phyloP scores from a whole-genome alignment of 2,113 vertebrate genomes.

The Cyphomyrus plagiostoma region DNA sequence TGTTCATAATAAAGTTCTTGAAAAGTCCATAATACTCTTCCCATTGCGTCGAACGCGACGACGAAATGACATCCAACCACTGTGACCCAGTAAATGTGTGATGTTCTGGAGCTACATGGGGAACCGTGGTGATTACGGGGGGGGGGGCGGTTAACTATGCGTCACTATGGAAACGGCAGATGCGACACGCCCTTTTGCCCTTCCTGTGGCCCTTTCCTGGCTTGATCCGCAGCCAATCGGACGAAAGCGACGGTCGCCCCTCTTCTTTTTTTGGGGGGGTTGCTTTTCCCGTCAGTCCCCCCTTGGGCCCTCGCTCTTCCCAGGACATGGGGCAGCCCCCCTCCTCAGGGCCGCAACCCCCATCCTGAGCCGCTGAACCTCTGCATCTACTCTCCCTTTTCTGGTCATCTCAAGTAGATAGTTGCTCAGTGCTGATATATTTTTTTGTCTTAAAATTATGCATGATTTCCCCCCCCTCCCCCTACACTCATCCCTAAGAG shows the following conservation, averaged over 20 bases:
- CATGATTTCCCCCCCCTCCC: slow-evolving; percentile 48
- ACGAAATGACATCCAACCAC: slow-evolving; percentile 45
- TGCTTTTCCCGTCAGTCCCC: background rate
- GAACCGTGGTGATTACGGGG: background rate
- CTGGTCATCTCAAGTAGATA: background rate
- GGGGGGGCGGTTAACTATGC: background rate
- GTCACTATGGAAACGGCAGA: background rate
- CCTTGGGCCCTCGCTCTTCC: background rate
- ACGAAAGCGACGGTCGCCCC: background rate
- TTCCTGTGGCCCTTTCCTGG: background rate
- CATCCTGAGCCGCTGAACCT: background rate
- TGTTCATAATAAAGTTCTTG: slow-evolving; percentile 49
- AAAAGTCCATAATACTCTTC: slow-evolving; percentile 55
- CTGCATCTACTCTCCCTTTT: background rate
- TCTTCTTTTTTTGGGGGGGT: background rate
- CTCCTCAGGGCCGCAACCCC: background rate
- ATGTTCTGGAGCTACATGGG: slow-evolving; percentile 62
- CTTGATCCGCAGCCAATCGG: too few species aligned
- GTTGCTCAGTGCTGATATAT: background rate
- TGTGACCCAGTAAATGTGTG: slow-evolving; percentile 54
- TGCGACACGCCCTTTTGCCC: background rate
- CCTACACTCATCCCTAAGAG: slow-evolving; percentile 25
- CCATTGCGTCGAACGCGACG: slow-evolving; percentile 37
- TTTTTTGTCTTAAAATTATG: background rate
- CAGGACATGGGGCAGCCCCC: background rate